Conservation (phyloP, 2,797 vertebrate genomes). For the Pangasius djambal region DNA sequence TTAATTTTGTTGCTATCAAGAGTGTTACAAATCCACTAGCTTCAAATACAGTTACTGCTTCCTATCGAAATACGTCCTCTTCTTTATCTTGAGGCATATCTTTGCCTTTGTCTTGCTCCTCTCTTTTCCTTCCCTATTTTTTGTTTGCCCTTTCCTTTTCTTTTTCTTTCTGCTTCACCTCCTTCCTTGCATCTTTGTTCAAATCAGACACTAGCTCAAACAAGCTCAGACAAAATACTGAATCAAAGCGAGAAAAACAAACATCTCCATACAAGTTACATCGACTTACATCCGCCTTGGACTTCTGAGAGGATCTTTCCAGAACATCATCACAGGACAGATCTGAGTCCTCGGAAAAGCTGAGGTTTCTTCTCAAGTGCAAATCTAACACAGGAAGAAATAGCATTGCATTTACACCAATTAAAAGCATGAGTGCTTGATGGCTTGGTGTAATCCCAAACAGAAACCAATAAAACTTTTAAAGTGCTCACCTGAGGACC, state of each 20-base stretch:
- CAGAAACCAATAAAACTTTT: neutral
- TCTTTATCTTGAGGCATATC: slow-evolving; percentile 62
- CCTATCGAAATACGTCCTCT: slow-evolving; percentile 69
- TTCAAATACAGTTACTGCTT: slow-evolving; percentile 50
- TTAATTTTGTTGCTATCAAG: neutral
- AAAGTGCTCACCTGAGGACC: slow-evolving; percentile 78
- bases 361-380: slow-evolving; percentile 86
- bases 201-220: slow-evolving; percentile 80
- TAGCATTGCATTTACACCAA: slow-evolving; percentile 1
- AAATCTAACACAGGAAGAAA: slow-evolving; percentile 73
- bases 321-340: slow-evolving; percentile 94
- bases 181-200: slow-evolving; percentile 70
- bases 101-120: slow-evolving; percentile 57
- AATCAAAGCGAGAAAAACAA: slow-evolving; percentile 39
- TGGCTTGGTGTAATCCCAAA: neutral
- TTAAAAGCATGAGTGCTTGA: neutral
- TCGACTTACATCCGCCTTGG: slow-evolving; percentile 88
- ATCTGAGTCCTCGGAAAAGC: slow-evolving; percentile 96
- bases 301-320: slow-evolving; percentile 92
- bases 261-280: neutral
- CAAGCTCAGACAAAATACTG: slow-evolving; percentile 68
- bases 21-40: slow-evolving; percentile 62
- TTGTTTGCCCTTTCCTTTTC: slow-evolving; percentile 62
- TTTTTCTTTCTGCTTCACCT: slow-evolving; percentile 70
- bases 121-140: slow-evolving; percentile 55